Conservation (phyloP, 2,888 invertebrate species). For the Zele albiditarsus region DNA sequence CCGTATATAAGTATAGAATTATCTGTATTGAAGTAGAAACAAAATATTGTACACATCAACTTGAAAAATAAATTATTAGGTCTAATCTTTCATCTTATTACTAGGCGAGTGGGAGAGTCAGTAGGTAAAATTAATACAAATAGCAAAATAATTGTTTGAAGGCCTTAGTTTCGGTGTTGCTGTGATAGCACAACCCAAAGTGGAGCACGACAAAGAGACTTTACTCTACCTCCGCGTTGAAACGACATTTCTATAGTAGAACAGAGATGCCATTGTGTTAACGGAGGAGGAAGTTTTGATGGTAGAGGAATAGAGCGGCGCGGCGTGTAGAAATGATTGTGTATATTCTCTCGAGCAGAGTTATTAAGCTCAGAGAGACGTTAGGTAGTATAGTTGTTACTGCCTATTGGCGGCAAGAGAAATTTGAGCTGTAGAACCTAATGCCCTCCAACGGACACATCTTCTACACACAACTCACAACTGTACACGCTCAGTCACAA, state of each 20-base stretch:
- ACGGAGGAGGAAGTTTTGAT: constrained; percentile 38
- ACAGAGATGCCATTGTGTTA: constrained; percentile 34
- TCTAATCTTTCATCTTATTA: neutral
- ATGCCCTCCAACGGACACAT: neutral
- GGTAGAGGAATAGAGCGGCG: constrained; percentile 39
- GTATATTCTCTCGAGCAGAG: neutral
- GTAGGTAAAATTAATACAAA: neutral
- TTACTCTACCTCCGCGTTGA: constrained; percentile 48
- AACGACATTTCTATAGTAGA: constrained; percentile 41
- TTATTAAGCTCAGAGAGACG: constrained; percentile 28
- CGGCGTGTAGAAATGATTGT: neutral
- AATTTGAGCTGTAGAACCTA: neutral
- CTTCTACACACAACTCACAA: neutral
- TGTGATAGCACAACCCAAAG: constrained; percentile 47
- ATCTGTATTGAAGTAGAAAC: neutral
- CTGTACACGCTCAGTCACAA: neutral
- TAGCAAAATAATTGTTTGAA: constrained; percentile 44
- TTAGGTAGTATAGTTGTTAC: constrained; percentile 4
- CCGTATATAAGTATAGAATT: neutral
- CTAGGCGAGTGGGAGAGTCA: neutral
- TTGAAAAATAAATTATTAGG: neutral
- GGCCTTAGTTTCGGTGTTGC: constrained; percentile 46
- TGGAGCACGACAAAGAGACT: constrained; percentile 49
- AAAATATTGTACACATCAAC: neutral
- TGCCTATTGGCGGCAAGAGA: neutral